Conservation (phyloP, 1,140 invertebrate genomes). For the Radopholus similis region DNA sequence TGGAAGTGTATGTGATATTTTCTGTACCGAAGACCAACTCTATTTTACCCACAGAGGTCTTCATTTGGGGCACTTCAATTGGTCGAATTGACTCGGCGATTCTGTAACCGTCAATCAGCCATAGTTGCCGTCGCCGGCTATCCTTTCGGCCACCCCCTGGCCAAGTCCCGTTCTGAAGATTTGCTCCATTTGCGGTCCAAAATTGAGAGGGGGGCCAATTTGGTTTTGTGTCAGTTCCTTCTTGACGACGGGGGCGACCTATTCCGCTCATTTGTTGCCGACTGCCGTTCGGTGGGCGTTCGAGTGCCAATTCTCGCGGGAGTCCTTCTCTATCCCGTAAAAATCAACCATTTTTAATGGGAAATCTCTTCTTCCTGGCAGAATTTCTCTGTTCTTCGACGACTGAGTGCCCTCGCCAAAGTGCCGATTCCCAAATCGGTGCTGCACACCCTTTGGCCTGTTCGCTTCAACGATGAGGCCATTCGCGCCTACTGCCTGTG, state of each 20-base stretch:
- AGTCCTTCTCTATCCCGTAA: background rate
- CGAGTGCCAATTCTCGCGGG: background rate
- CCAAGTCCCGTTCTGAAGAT: background rate
- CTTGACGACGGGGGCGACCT: background rate
- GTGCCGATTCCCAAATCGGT: background rate
- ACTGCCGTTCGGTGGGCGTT: background rate
- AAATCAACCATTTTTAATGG: background rate
- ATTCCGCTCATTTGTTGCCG: background rate
- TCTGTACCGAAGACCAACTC: background rate
- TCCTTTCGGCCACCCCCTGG: background rate
- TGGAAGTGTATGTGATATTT: background rate
- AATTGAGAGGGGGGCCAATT: background rate
- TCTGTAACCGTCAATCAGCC: background rate
- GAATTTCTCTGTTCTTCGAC: background rate
- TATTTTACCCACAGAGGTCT: background rate
- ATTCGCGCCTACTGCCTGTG: background rate
- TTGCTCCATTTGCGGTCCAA: background rate
- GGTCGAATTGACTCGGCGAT: background rate
- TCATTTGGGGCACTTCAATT: background rate
- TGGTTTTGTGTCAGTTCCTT: background rate
- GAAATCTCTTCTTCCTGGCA: background rate
- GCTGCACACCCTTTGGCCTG: background rate
- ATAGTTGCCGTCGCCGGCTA: slow-evolving; percentile 2
- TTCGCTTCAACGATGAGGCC: background rate
- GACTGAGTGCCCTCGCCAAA: background rate